A percentile compares a stretch with the other conserved stretches of the same genome.
These are phyloP conservation scores for Dicrostonyx torquatus DNA, from an alignment of 2,797 vertebrate genomes.

Conservation along the genomic window DNA sequence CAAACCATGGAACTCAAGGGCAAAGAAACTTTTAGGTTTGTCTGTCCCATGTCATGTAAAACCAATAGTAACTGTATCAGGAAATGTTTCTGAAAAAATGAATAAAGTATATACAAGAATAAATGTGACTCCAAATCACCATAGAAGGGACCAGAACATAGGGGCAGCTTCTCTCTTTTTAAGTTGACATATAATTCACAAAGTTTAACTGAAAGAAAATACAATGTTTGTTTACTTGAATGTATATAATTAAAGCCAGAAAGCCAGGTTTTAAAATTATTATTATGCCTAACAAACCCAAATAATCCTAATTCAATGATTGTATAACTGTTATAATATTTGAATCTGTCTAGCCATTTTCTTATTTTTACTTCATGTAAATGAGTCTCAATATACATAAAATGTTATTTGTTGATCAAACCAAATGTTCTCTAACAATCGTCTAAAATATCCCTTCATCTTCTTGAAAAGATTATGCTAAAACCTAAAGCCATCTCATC, in stretches of 20 bases:
- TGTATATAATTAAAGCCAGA: not conserved
- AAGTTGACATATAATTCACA: not conserved
- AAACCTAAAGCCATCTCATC: not conserved
- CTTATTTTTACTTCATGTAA: slow-evolving; percentile 62
- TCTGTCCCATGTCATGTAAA: not conserved
- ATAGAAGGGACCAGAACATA: not conserved
- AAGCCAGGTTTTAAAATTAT: not conserved
- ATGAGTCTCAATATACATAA: not conserved
- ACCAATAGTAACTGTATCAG: not conserved
- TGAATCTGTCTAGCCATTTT: not conserved
- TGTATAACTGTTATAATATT: not conserved
- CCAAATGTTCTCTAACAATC: not conserved
- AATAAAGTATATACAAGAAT: not conserved
- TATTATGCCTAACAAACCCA: not conserved
- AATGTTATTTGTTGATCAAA: not conserved
- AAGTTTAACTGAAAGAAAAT: not conserved
- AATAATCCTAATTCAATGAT: not conserved
- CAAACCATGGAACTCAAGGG: not conserved
- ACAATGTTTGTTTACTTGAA: not conserved
- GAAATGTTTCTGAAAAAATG: not conserved
- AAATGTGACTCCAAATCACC: not conserved
- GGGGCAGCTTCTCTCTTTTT: not conserved
- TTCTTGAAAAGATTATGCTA: not conserved
- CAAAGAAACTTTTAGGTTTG: not conserved
- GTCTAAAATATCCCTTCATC: not conserved